Evolutionary conservation across 2,888 invertebrate genomes (phyloP).

Genomic region (Lepidocyrtinus sp.): DNA sequence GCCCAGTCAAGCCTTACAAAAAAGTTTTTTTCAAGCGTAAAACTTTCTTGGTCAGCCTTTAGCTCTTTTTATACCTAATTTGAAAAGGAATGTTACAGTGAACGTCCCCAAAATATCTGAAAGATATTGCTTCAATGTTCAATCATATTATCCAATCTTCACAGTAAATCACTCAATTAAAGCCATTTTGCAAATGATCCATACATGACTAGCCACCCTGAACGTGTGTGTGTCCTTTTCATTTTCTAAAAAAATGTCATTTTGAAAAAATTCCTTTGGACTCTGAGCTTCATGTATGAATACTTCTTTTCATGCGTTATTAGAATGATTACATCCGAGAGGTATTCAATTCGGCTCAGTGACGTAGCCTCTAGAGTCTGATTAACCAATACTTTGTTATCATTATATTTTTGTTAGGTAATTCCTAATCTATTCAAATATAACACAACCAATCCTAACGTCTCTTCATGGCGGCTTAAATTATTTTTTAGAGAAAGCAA

Average conservation of each 20-base stretch:
- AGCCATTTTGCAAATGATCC: slow-evolving; percentile 53
- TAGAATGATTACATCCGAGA: neutral
- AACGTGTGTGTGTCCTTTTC: slow-evolving; percentile 21
- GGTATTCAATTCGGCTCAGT: neutral
- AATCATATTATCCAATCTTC: slow-evolving; percentile 42
- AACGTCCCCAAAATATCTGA: neutral
- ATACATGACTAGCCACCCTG: slow-evolving; percentile 52
- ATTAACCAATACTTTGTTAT: neutral
- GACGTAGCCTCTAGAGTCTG: neutral
- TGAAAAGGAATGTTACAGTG: slow-evolving; percentile 28
- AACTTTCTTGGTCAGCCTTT: slow-evolving; percentile 38
- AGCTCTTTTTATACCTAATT: slow-evolving; percentile 11
- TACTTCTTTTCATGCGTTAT: neutral
- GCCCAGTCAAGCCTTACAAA: neutral
- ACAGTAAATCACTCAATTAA: slow-evolving; percentile 51
- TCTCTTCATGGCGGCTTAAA: too few species aligned
- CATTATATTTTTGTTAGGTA: neutral
- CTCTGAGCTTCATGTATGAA: too few species aligned
- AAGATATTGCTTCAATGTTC: slow-evolving; percentile 1
- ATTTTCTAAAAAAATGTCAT: slow-evolving; percentile 9
- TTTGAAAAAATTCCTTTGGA: too few species aligned
- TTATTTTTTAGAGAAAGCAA: neutral
- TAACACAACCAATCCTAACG: neutral
- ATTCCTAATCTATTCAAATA: too few species aligned
- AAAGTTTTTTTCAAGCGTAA: slow-evolving; percentile 22